phyloP scores from a whole-genome alignment of 1,140 invertebrate species.

The Papilio xuthus region DNA sequence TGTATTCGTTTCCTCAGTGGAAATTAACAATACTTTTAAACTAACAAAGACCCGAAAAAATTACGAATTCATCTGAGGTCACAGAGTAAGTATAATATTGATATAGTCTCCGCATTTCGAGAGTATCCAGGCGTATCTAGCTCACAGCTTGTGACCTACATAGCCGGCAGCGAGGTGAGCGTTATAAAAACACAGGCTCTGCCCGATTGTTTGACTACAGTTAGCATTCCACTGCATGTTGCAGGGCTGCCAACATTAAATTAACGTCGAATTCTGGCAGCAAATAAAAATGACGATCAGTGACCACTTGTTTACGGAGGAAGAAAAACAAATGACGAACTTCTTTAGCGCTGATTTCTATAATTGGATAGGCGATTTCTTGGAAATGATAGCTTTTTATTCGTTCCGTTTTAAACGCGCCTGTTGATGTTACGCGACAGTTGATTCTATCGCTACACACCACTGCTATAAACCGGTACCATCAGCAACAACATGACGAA shows the following conservation, averaged over 20 bases:
- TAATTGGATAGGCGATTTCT: too few relatives aligned
- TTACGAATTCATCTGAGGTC: neutral
- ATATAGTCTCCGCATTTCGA: neutral
- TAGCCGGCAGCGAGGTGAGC: conserved; percentile 1
- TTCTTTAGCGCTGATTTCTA: too few relatives aligned
- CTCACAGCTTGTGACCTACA: conserved; percentile 15
- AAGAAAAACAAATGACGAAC: neutral
- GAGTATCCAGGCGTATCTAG: conserved; percentile 14
- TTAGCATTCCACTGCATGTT: conserved; percentile 11
- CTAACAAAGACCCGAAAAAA: neutral
- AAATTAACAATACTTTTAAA: neutral
- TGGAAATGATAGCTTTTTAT: too few relatives aligned
- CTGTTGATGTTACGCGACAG: too few relatives aligned
- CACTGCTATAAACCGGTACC: too few relatives aligned
- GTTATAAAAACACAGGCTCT: conserved; percentile 12
- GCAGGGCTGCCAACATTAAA: neutral
- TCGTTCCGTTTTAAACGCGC: too few relatives aligned
- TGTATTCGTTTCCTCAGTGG: neutral
- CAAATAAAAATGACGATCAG: neutral
- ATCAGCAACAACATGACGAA: too few relatives aligned
- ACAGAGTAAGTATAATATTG: neutral
- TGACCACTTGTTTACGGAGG: too few relatives aligned
- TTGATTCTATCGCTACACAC: too few relatives aligned
- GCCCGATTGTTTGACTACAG: conserved; percentile 8
- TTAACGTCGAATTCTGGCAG: neutral